Evolutionary conservation across 2,888 invertebrate species (phyloP).

Genomic region (Hemistola chrysoprasaria): DNA sequence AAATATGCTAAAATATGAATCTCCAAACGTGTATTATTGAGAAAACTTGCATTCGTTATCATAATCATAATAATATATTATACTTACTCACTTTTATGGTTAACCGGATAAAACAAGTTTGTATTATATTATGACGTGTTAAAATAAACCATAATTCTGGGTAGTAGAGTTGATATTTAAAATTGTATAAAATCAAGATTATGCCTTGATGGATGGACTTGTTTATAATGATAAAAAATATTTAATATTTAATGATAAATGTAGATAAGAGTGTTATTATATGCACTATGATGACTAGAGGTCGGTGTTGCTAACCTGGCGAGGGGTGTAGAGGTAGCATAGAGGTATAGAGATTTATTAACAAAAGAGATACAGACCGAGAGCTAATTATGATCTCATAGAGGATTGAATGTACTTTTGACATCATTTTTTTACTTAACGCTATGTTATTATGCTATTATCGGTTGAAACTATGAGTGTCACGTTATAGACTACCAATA

Average conservation of each 20-base stretch:
- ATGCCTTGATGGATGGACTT: conserved; percentile 42
- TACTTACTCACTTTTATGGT: too few relatives aligned
- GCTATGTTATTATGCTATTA: too few relatives aligned
- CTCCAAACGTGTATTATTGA: too few relatives aligned
- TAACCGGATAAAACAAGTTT: conserved; percentile 1
- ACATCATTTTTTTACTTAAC: too few relatives aligned
- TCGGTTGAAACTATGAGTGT: too few relatives aligned
- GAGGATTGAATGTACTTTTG: background rate
- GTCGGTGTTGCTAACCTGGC: conserved; percentile 4
- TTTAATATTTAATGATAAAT: conserved; percentile 1
- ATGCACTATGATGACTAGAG: background rate
- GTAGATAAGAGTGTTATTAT: background rate
- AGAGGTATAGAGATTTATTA: too few relatives aligned
- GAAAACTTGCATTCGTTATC: background rate
- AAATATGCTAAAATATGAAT: too few relatives aligned
- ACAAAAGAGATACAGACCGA: conserved; percentile 7
- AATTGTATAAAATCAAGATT: conserved; percentile 29
- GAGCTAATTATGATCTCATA: background rate
- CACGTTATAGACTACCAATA: too few relatives aligned
- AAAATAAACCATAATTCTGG: background rate
- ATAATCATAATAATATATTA: background rate
- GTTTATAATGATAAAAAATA: conserved; percentile 40
- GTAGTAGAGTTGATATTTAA: conserved; percentile 10
- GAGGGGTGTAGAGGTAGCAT: too few relatives aligned
- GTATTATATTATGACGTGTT: too few relatives aligned